phyloP scores from a whole-genome alignment of 2,797 vertebrate species.

The Petrocephalus sullivani region DNA sequence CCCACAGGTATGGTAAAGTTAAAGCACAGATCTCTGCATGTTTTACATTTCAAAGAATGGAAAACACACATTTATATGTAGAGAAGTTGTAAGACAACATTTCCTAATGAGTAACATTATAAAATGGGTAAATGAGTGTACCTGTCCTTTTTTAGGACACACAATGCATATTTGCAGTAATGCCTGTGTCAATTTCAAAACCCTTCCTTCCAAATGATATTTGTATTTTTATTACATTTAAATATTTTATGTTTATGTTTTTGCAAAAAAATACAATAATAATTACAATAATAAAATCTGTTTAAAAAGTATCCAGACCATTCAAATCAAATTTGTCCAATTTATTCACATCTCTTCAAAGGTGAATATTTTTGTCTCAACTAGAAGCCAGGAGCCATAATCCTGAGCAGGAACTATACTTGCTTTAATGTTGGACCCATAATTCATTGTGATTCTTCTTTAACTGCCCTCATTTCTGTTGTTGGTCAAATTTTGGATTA shows the following conservation, averaged over 20 bases:
- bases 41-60: not conserved
- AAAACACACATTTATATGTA: constrained; percentile 41
- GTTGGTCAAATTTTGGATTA: constrained; percentile 19
- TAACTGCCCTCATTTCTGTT: constrained; percentile 18
- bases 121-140: constrained; percentile 67
- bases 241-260: not conserved
- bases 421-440: constrained; percentile 47
- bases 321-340: not conserved
- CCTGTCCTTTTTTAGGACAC: constrained; percentile 91
- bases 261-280: not conserved
- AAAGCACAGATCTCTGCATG: not conserved
- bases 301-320: not conserved
- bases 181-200: not conserved
- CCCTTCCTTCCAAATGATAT: constrained; percentile 14
- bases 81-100: constrained; percentile 69
- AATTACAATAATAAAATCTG: not conserved
- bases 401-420: not conserved
- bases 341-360: not conserved
- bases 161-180: constrained; percentile 45
- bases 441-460: constrained; percentile 6
- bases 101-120: constrained; percentile 85
- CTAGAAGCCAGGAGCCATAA: not conserved
- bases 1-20: not conserved
- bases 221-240: not conserved
- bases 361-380: not conserved